Percentiles rank a stretch among this genome's conserved stretches.
phyloP scores from a whole-genome alignment of 2,888 invertebrate species.

The Xestoiulus laeticollis region DNA sequence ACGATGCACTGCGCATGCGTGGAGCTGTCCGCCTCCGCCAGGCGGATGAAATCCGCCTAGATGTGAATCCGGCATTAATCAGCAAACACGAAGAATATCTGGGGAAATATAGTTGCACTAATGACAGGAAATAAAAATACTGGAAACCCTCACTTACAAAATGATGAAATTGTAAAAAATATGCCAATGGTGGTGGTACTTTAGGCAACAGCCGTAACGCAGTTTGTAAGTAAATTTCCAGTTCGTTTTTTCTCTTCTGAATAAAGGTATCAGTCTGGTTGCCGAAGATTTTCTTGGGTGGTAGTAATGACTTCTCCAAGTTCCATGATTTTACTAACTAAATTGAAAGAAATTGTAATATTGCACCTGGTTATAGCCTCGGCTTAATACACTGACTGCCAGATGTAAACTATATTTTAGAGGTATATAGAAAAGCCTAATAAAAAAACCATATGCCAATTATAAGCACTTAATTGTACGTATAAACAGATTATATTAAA shows the following conservation, averaged over 20 bases:
- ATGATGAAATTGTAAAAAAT: constrained; percentile 54
- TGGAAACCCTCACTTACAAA: constrained; percentile 50
- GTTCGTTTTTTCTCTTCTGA: constrained; percentile 53
- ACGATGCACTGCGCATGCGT: no score
- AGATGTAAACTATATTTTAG: no score
- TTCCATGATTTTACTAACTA: constrained; percentile 49
- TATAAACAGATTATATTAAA: no score
- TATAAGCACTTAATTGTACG: no score
- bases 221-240: constrained; percentile 55
- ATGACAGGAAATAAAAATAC: background rate
- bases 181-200: constrained; percentile 50
- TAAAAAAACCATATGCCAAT: no score
- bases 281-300: constrained; percentile 56
- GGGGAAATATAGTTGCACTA: background rate
- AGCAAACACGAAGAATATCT: background rate
- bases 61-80: no score
- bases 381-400: no score
- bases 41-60: no score
- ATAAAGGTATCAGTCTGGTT: constrained; percentile 54
- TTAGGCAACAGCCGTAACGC: constrained; percentile 45
- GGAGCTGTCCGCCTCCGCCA: no score
- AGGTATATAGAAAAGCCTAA: no score
- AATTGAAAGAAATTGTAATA: constrained; percentile 26
- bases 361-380: background rate
- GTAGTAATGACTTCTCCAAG: constrained; percentile 54